Base-by-base conservation (phyloP, 2,113 vertebrate genomes). In the Tetrax tetrax region DNA sequence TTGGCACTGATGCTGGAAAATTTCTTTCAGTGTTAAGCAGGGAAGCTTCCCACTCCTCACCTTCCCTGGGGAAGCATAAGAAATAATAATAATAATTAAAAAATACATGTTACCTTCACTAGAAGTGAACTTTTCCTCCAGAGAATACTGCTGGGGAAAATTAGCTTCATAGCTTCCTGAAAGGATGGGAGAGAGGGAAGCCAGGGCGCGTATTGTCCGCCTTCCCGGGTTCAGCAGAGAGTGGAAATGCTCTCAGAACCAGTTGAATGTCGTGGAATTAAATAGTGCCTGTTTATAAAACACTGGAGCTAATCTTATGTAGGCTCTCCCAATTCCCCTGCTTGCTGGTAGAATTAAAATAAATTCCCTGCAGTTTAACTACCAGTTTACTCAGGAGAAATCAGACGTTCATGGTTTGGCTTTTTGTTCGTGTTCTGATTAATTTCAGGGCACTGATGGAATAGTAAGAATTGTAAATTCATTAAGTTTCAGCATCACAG, bases 1-100 rank as follows among this genome's bases (percentile, higher is more conserved):
- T 92, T 97, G 97, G 96, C 97, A 71, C 51, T 6, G 64, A 38
- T 86, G 41, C 69, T 97, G 96, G 94, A 97, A 97, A 96, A 92
- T 95, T 80, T 91, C 65, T 90, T 88, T 95, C 70, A 90, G 54
- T 78, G 61, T 81, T 88, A 78, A 96, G 83, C 59, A 85, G 89
- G 95, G 96, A 96, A 95, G 50, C 68, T 90, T n/a, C 47, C 93
- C 77, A 85, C 70, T 69, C 50, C 57, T 70, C 65, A 74, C 65
- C 59, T 87, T 95, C 90, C 86, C 87, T 81, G 29, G 86, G 70
- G 94, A 97, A 56, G 70, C 89, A 90, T 90, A 71, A 95, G 90
- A 95, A 90, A 83, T 37, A 82, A 92, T 83, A 82, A 92, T 83
- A 87, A 94, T 82, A 93, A 96, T 93, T 87, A 84, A 87, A 95